Base-by-base conservation (phyloP, 2,113 vertebrate species). In the Sander lucioperca region DNA sequence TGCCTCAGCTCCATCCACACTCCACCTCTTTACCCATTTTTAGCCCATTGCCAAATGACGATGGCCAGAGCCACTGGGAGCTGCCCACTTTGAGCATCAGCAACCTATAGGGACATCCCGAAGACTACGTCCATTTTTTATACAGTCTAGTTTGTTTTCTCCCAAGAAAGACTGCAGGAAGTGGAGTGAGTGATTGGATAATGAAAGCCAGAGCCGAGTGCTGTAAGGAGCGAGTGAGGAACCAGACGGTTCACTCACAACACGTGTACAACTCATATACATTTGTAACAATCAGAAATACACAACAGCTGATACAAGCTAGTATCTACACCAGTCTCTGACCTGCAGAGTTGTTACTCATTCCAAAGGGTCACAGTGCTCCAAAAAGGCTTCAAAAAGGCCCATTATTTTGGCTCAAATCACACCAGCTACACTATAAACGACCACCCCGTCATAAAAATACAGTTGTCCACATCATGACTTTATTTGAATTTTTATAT, bases 161-260 rank as follows among this genome's bases (percentile, higher is more conserved):
- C 3, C 5, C 3, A 36, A 36, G 21, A 48, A 36, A 84, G 30
- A 39, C 50, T 48, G 43, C 36, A 78, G 82, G 77, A 83, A 84
- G 53, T 54, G 58, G 53, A 73, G 39, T 77, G 68, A 6, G 39
- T 72, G 64, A 77, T 72, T 68, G 39, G 30, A 73, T 76, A 71
- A 85, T 77, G 33, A 84, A 78, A 81, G 56, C 27, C 74, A 77
- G 67, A 66, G 45, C 58, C 19, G 50, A 47, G 2, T 0, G 30
- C 54, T 72, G 74, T 16, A 66, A 43, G 43, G 68, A 85, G 69
- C 66, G 62, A 39, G 54, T 74, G 23, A 73, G 9, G 33, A 65
- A 39, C 15, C 51, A 23, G 39, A 58, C 25, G 15, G 43, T 33
- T 33, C 19, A 48, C 18, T 64, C 30, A 53, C 6, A 47, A 18